Evolutionary conservation across 2,113 vertebrate genomes (phyloP).

Genomic region (Litocranius walleri): DNA sequence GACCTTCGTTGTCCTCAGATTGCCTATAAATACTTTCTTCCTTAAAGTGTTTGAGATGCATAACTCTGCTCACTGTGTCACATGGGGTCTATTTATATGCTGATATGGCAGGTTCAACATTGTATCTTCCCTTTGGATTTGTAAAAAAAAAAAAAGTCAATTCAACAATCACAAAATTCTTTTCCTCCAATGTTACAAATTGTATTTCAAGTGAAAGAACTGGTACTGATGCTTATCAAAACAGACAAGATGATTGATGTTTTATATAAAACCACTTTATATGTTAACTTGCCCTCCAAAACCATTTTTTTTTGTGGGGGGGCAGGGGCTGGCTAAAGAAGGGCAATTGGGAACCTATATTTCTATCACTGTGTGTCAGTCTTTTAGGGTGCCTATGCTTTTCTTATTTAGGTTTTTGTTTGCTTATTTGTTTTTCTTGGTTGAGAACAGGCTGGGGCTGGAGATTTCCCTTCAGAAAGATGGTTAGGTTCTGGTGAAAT

Average conservation of each 20-base stretch:
- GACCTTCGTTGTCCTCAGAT: neutral
- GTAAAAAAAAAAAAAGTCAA: constrained; percentile 77
- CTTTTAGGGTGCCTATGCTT: neutral
- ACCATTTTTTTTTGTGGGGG: constrained; percentile 53
- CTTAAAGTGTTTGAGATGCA: neutral
- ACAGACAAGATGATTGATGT: constrained; percentile 84
- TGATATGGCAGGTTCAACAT: constrained; percentile 78
- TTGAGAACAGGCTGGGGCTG: neutral
- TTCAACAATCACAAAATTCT: constrained; percentile 80
- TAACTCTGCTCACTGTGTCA: neutral
- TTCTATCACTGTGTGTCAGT: neutral
- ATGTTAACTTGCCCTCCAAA: constrained; percentile 84
- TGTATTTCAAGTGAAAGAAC: constrained; percentile 84
- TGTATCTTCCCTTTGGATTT: constrained; percentile 86
- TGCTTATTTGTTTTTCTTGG: neutral
- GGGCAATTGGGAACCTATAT: neutral
- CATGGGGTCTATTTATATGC: neutral
- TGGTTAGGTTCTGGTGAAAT: neutral
- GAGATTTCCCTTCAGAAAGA: neutral
- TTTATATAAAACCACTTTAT: constrained; percentile 86
- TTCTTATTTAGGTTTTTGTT: neutral
- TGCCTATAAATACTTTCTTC: neutral
- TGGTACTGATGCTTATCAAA: constrained; percentile 88
- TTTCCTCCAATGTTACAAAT: constrained; percentile 79
- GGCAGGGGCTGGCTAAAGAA: constrained; percentile 64